Evolutionary conservation across 2,888 invertebrate species (phyloP), one percentile per base, ranked within the genome.

Genomic region (Chorisops tibialis): DNA sequence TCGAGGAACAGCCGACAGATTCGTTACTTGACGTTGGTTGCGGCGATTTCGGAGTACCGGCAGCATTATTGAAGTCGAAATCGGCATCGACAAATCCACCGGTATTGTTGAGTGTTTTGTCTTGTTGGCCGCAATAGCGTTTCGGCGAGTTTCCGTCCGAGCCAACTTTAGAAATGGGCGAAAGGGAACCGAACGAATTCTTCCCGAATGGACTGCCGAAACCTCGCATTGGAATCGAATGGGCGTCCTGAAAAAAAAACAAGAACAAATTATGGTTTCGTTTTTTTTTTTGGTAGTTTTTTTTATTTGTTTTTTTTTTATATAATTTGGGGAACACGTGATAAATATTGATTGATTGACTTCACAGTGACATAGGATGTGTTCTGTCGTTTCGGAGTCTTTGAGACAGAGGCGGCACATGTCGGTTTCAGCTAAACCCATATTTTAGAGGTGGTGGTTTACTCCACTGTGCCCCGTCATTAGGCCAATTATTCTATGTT

Each of bases 151-250:
- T 22, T 39, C 0, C 63, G 51, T 14, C 66, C 64, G 3, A 54
- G 21, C 11, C 51, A 38, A 45, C 5, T 43, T 68, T 74, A 11
- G 74, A 69, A 18, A 78, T 78, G 3, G 78, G 78, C 6, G 78
- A 78, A 1, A 78, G 70, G 9, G 72, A 74, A 2, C 75, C 76
- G 64, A 77, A 77, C 7, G 74, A 74, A 30, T 71, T 72, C n/a
- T 74, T 74, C 21, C 72, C 71, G 4, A 71, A 50, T 0, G 75
- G 73, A 24, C 72, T 75, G 9, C 59, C 49, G n/a, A 65, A 65
- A 14, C 48, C 39, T 16, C 59, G 38, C 12, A 59, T 6, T 19
- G 59, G 59, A 2, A 59, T 47, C 9, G 47, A 16, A n/a, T 38
- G 22, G 5, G 47, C 22, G 19, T 48, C 35, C 59, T 59, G 35